Conservation (phyloP, 2,888 invertebrate species). For the Eristalinus aeneus region DNA sequence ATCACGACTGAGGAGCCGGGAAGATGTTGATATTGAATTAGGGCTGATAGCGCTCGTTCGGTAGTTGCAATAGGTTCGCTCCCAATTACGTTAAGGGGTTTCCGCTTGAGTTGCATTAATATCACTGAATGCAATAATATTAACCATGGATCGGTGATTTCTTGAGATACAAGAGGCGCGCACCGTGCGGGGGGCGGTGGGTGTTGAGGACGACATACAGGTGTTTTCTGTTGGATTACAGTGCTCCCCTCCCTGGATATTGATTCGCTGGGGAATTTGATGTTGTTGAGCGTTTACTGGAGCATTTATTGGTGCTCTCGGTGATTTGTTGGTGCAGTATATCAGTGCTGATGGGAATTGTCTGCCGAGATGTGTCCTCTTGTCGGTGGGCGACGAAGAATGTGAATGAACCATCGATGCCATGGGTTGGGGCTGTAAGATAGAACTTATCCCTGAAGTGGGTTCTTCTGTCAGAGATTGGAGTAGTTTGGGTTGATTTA, state of each 20-base stretch:
- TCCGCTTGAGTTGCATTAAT: conserved; percentile 48
- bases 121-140: conserved; percentile 41
- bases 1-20: conserved; percentile 49
- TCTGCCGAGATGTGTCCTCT: not conserved
- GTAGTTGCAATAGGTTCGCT: conserved; percentile 2
- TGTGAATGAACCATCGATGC: not conserved
- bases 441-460: not conserved
- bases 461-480: not conserved
- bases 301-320: not conserved
- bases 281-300: not conserved
- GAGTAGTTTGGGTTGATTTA: no score
- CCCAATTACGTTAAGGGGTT: conserved; percentile 58
- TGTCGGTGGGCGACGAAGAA: not conserved
- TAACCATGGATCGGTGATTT: conserved; percentile 54
- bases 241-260: not conserved
- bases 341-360: not conserved
- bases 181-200: not conserved
- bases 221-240: conserved; percentile 17
- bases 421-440: not conserved
- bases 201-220: conserved; percentile 1
- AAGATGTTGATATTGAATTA: conserved; percentile 56
- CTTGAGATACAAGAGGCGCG: conserved; percentile 4
- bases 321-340: not conserved
- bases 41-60: conserved; percentile 13
- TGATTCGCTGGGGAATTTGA: not conserved